phyloP scores from a whole-genome alignment of 2,888 invertebrate species.

The Ferrisia virgata region DNA sequence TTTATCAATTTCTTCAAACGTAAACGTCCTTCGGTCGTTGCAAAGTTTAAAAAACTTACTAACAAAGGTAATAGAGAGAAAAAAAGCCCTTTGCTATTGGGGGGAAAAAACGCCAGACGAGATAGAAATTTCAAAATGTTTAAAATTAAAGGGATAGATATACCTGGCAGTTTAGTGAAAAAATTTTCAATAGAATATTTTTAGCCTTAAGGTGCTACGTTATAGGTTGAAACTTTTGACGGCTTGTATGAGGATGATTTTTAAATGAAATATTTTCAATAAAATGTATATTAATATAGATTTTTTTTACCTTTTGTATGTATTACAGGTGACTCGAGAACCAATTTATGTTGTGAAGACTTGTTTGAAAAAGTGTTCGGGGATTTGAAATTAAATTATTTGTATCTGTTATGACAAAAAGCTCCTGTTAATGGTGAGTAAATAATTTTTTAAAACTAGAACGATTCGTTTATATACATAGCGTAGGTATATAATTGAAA shows the following conservation, averaged over 20 bases:
- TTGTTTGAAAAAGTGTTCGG: neutral
- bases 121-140: neutral
- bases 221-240: neutral
- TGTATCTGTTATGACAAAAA: conserved; percentile 35
- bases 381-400: neutral
- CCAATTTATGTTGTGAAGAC: neutral
- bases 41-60: neutral
- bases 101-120: neutral
- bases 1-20: neutral
- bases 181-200: neutral
- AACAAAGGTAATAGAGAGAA: neutral
- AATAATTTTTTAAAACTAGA: neutral
- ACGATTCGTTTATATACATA: neutral
- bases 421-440: conserved; percentile 28
- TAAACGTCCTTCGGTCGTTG: neutral
- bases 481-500: neutral
- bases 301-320: neutral
- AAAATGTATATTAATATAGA: neutral
- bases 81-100: neutral
- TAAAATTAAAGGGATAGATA: neutral
- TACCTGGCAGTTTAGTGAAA: neutral
- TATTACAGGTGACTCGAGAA: conserved; percentile 5
- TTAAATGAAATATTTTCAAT: neutral
- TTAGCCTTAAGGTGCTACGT: neutral
- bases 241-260: neutral